phyloP scores from a whole-genome alignment of 2,888 invertebrate genomes.

The Conistra vaccinii region DNA sequence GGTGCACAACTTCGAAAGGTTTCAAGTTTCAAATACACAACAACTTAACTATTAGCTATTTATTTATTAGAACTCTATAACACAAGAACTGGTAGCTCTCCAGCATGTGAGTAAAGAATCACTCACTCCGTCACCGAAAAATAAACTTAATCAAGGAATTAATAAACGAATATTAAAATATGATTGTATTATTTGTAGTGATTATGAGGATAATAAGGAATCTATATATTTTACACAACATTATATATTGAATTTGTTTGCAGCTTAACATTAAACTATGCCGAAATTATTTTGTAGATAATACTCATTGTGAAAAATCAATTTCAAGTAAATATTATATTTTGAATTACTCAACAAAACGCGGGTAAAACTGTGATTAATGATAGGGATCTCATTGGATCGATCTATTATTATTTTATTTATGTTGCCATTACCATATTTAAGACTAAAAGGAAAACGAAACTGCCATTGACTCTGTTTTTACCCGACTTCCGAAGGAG shows the following conservation, averaged over 20 bases:
- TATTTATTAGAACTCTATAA: slow-evolving; percentile 34
- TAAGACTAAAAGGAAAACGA: slow-evolving; percentile 21
- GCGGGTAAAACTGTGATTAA: slow-evolving; percentile 56
- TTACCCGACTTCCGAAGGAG: too few species aligned
- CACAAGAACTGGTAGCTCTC: slow-evolving; percentile 26
- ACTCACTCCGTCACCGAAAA: slow-evolving; percentile 8
- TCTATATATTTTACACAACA: slow-evolving; percentile 25
- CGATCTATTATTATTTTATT: slow-evolving; percentile 44
- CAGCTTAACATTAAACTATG: slow-evolving; percentile 19
- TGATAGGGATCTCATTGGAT: slow-evolving; percentile 64
- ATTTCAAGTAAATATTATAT: slow-evolving; percentile 41
- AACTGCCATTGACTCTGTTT: slow-evolving; percentile 24
- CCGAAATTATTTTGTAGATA: slow-evolving; percentile 48
- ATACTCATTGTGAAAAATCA: slow-evolving; percentile 52
- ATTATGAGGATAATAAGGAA: slow-evolving; percentile 18
- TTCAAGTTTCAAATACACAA: slow-evolving; percentile 20
- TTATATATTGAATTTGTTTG: slow-evolving; percentile 62
- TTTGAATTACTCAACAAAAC: slow-evolving; percentile 39
- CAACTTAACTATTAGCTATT: slow-evolving; percentile 30
- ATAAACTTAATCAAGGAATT: slow-evolving; percentile 39
- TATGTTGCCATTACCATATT: slow-evolving; percentile 53
- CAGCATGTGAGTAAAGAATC: slow-evolving; percentile 24
- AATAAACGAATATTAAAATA: slow-evolving; percentile 44
- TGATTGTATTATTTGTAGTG: slow-evolving; percentile 45
- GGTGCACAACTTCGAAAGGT: slow-evolving; percentile 24